These are phyloP conservation scores for Vultur gryphus DNA, from an alignment of 2,797 vertebrate species.

Conservation along the genomic window DNA sequence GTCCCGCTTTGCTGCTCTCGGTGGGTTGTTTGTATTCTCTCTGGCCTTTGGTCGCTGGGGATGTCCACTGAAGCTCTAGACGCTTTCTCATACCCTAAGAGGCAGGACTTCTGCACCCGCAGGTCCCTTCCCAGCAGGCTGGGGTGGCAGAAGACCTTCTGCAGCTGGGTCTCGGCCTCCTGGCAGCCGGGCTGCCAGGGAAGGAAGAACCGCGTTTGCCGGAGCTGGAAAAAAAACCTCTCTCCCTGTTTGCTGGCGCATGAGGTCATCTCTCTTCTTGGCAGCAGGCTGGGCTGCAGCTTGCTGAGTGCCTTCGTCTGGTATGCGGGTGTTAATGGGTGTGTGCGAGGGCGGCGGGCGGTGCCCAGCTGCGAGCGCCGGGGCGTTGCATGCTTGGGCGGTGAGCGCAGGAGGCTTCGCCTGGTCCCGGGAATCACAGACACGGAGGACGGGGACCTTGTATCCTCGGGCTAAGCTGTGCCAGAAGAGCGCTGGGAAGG, in stretches of 20 bases:
- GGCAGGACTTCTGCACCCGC: background rate
- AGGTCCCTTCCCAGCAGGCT: background rate
- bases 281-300: background rate
- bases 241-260: background rate
- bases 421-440: background rate
- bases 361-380: background rate
- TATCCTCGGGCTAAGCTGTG: background rate
- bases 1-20: background rate
- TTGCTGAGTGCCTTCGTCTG: background rate
- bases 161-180: background rate
- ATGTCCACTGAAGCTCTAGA: background rate
- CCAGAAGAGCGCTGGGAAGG: background rate
- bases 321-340: background rate
- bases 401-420: background rate
- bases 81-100: background rate
- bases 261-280: constrained; percentile 1
- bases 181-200: background rate
- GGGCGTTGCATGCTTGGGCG: background rate
- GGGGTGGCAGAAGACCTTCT: background rate
- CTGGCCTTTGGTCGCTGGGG: background rate
- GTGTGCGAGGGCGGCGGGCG: background rate
- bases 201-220: background rate
- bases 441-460: background rate
- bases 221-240: background rate
- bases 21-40: background rate